Base-by-base conservation (phyloP, 30 jellyfish, hydroid and myxozoan genomes). In the Aurelia coerulea region DNA sequence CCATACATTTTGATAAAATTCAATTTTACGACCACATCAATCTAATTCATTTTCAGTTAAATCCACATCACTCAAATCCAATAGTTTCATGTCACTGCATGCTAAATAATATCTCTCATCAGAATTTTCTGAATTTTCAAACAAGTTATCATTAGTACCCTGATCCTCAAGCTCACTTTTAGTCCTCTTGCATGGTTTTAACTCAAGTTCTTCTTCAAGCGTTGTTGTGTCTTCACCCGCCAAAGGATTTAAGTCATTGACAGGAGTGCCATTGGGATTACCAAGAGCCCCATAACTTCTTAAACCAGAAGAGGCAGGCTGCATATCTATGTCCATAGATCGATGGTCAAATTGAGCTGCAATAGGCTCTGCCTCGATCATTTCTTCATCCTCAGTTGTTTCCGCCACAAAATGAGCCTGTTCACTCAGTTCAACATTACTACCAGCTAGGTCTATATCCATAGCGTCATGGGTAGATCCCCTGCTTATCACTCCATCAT, bases 41-140 rank as follows among this genome's bases (percentile, higher is more conserved):
- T 81, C 91, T 13, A 81, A 71, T 18, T 81, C 91, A 53, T 68
- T 68, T 29, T 81, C 91, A 31, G 91, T 81, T 2, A 39, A 39
- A 2, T 39, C 50, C 14, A 81, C 64, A 41, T 81, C 90, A 23
- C 49, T 68, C 23, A 69, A 67, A 81, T 81, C 60, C 14, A 42
- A 75, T 18, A 18, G 16, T 29, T 23, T 32, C 50, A 52, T n/a
- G 58, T 23, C 59, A 29, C 29, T 58, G 12, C 29, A 54, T 4
- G 85, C 85, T 33, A 75, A 54, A 32, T 16, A 75, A 58, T 33
- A 75, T 3, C 60, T 59, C 39, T 75, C 85, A 5, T 75, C 85
- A 49, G 8, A 3, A 13, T 58, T 10, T 19, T 53, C 42, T 16
- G n/a, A 12, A 1, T 39, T 12, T 73, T 49, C 52, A 13, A 17